Evolutionary conservation across 1,140 invertebrate species (phyloP), one percentile per base, ranked within the genome.

Genomic region (Mactra quadrangularis): DNA sequence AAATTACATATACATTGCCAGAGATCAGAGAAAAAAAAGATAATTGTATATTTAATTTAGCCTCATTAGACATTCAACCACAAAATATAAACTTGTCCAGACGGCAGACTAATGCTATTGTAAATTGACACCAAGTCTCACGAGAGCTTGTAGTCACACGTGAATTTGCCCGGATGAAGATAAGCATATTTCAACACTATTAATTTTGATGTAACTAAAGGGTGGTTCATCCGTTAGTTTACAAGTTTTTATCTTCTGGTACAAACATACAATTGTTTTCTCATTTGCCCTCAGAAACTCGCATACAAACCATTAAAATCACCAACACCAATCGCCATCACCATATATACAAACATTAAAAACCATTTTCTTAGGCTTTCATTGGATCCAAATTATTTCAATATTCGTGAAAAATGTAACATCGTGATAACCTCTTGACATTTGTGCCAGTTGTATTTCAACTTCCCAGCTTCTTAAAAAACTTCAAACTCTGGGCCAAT

Each of bases 261-360:
- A 68, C 29, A 50, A 68, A 68, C 64, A 68, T 47, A 25, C 45
- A 38, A 50, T 68, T 68, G 64, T 31, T 47, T 68, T 52, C 11
- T 22, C 2, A 68, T 68, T 68, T 13, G 45, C 31, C 31, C 17
- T 50, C 25, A 3, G 33, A 41, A 27, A 47, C 17, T 15, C 2
- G 25, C 13, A 68, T 47, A 68, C 64, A 68, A 68, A n/a, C 64
- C 38, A 68, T 68, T 68, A 68, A 29, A 50, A 3, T 13, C 31
- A 41, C 47, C 19, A 41, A 68, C 41, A 25, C 41, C 22, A 68
- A 50, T 41, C 17, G 27, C 64, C 38, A 19, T 19, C 31, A 15
- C 29, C 41, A 50, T 31, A 68, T 45, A 68, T 68, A 68, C 45
- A 68, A 1, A 15, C 64, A 68, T 68, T 68, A 68, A 68, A 68